Base-by-base conservation (phyloP, 1,140 invertebrate species). In the Orius insidiosus region DNA sequence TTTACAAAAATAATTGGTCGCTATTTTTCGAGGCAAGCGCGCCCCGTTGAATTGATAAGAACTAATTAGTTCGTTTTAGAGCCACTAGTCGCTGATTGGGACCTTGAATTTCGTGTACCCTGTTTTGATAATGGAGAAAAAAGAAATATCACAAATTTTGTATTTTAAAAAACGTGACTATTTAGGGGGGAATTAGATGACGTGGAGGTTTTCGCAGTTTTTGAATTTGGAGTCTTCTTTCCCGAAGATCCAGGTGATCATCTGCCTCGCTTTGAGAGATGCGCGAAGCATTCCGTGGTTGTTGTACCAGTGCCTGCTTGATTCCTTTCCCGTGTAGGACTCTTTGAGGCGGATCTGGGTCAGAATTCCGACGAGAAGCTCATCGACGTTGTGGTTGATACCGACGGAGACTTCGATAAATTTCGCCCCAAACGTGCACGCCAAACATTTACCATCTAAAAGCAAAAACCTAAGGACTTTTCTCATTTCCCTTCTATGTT, bases 221-320 rank as follows among this genome's bases (percentile, higher is more conserved):
- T 86, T 87, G 63, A 86, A 85, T 63, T 87, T 87, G 35, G 81
- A 76, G 63, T 87, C 83, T 59, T 87, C 83, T 57, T 86, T 87
- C 34, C 84, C 83, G 59, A 89, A 80, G 14, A 89, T 74, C 81
- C 83, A 86, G 8, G 84, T 87, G 46, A 89, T 70, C 78, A 87
- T 83, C 61, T 87, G 83, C 35, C 83, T 66, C 0, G 84, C 85
- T 59, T 87, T 87, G 78, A 86, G 84, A 57, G 80, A 85, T 1
- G 82, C 84, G 52, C 81, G 64, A 5, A 86, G 74, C 1, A 88
- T 74, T 3, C 80, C 80, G 40, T 83, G 65, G 44, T 78, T 85
- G 57, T 85, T 85, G 60, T 84, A 85, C 49, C 49, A 51, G 38
- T 51, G 49, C 14, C 49, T 19, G n/a, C 31, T 32, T 7, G 49